Evolutionary conservation across 2,113 vertebrate species (phyloP), one percentile per base, ranked within the genome.

Genomic region (Brachyhypopomus occidentalis): DNA sequence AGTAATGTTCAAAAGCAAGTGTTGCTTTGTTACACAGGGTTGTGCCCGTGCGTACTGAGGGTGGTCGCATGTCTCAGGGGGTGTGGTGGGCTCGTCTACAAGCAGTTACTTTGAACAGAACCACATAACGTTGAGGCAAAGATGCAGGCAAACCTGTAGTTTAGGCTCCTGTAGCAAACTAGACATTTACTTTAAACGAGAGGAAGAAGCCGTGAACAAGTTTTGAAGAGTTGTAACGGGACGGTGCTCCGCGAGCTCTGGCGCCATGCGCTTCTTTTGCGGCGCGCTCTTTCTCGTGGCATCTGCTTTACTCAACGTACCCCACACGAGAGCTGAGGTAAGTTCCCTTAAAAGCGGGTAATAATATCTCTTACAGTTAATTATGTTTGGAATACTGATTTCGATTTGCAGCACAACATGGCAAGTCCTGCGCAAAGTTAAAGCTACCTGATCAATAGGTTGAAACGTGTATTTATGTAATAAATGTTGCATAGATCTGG

Each of bases 81-180:
- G 92, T 92, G 94, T 91, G 91, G 92, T 91, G 78, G 87, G 71
- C 70, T 72, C 86, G 88, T 89, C 87, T 86, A 90, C 86, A 90
- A 86, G 86, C 72, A 89, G 81, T 88, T 83, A 78, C 87, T 87
- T 87, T 84, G 89, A 88, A 82, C 85, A 81, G 74, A 89, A 74
- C 67, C 82, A 91, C 94, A 94, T 77, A 92, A 88, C 91, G 88
- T 86, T 78, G 85, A 81, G 87, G 91, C 89, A 89, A 93, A 93
- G 90, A 93, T 94, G 91, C 89, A 87, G 89, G 85, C 81, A 75
- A 90, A 89, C 88, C 87, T 86, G 82, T 76, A 66, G 88, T 67
- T 78, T 23, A 83, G 52, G 85, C 89, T 91, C 90, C 75, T 84
- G 59, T 41, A 63, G 87, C 91, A 88, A 25, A 88, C 0, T 34